These are phyloP conservation scores for Ophioninae sp. DNA, from an alignment of 2,888 invertebrate species.

Conservation along the genomic window DNA sequence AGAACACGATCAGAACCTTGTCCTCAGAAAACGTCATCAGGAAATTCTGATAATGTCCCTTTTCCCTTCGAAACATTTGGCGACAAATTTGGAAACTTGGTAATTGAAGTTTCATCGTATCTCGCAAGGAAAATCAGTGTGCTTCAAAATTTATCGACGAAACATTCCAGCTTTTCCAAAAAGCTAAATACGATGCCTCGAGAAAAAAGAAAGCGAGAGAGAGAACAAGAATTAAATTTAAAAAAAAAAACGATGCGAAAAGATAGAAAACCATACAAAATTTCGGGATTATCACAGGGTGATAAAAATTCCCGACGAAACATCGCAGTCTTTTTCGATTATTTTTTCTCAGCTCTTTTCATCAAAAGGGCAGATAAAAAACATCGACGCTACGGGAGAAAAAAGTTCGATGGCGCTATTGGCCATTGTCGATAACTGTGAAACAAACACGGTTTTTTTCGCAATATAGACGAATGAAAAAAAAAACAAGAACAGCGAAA, in stretches of 20 bases:
- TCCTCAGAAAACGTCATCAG: too few relatives aligned
- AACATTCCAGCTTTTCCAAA: not conserved
- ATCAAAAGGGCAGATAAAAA: not conserved
- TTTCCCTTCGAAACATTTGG: too few relatives aligned
- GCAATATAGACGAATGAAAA: slow-evolving; percentile 33
- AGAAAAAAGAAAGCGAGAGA: slow-evolving; percentile 10
- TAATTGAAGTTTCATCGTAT: not conserved
- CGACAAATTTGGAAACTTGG: not conserved
- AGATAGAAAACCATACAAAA: not conserved
- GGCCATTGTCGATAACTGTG: slow-evolving; percentile 67
- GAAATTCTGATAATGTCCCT: too few relatives aligned
- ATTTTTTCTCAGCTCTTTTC: too few relatives aligned
- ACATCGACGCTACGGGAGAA: not conserved
- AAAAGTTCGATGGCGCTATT: slow-evolving; percentile 42
- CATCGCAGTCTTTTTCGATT: not conserved
- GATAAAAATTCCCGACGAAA: slow-evolving; percentile 2
- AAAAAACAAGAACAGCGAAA: not conserved
- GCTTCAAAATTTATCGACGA: not conserved
- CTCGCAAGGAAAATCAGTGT: not conserved
- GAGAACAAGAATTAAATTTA: not conserved
- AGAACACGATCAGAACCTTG: too few relatives aligned
- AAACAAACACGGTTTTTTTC: slow-evolving; percentile 63
- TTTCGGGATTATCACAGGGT: slow-evolving; percentile 8
- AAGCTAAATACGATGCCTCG: slow-evolving; percentile 41
- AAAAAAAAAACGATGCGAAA: too few relatives aligned